Evolutionary conservation across 2,888 invertebrate species (phyloP).

Genomic region (Ptychoptera contaminata): DNA sequence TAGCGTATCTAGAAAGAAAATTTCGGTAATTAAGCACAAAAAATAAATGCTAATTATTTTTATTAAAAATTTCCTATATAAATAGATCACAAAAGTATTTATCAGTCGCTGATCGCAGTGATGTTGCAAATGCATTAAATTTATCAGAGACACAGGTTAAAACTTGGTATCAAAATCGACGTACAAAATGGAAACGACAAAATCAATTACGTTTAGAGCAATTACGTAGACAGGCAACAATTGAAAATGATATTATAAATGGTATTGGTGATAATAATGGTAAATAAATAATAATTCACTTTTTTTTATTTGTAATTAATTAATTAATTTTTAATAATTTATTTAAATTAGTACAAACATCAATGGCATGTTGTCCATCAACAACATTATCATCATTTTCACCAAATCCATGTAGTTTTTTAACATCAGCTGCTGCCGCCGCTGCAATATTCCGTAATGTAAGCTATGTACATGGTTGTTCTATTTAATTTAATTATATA

Average conservation of each 20-base stretch:
- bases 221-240: conserved; percentile 65
- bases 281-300: not conserved
- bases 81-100: conserved; percentile 79
- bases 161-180: conserved; percentile 59
- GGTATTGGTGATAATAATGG: conserved; percentile 8
- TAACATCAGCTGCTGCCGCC: conserved; percentile 39
- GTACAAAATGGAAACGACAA: conserved; percentile 80
- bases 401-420: conserved; percentile 40
- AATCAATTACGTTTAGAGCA: conserved; percentile 77
- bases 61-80: conserved; percentile 15
- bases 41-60: too few relatives aligned
- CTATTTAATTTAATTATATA: too few relatives aligned
- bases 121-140: conserved; percentile 79
- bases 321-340: not conserved
- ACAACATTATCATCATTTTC: conserved; percentile 25
- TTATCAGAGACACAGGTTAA: conserved; percentile 90
- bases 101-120: conserved; percentile 82
- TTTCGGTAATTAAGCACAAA: conserved; percentile 32
- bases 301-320: not conserved
- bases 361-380: conserved; percentile 27
- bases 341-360: conserved; percentile 16
- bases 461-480: conserved; percentile 53
- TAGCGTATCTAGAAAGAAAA: conserved; percentile 81
- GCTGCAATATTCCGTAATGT: conserved; percentile 60
- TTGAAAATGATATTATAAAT: conserved; percentile 48